Conservation (phyloP, 2,797 vertebrate species). For the Premnoplex brunnescens region DNA sequence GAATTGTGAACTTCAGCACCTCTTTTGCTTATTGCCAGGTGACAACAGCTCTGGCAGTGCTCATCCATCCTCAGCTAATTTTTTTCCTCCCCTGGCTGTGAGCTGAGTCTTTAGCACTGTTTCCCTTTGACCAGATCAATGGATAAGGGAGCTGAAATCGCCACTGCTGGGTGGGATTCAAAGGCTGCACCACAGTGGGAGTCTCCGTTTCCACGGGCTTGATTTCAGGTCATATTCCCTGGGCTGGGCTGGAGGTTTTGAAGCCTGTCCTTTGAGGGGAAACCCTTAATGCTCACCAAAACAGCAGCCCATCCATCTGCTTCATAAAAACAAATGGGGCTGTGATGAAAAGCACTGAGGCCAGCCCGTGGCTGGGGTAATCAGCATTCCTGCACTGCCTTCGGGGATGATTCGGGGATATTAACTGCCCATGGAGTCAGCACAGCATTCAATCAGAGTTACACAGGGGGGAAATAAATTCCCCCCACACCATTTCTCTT, state of each 20-base stretch:
- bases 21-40: neutral
- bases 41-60: neutral
- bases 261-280: neutral
- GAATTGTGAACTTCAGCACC: neutral
- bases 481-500: neutral
- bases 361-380: neutral
- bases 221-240: neutral
- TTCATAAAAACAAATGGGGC: neutral
- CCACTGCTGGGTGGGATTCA: neutral
- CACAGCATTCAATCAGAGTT: neutral
- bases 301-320: neutral
- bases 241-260: neutral
- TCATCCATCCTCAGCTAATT: neutral
- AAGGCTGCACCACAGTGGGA: neutral
- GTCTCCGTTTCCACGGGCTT: neutral
- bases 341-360: neutral
- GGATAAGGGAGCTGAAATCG: neutral
- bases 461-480: neutral
- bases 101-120: neutral
- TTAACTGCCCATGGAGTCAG: neutral
- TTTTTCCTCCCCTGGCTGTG: neutral
- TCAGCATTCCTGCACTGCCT: neutral
- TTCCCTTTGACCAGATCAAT: neutral
- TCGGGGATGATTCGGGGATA: neutral
- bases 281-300: neutral